Conservation (phyloP, 2,113 vertebrate genomes). For the Sander lucioperca region DNA sequence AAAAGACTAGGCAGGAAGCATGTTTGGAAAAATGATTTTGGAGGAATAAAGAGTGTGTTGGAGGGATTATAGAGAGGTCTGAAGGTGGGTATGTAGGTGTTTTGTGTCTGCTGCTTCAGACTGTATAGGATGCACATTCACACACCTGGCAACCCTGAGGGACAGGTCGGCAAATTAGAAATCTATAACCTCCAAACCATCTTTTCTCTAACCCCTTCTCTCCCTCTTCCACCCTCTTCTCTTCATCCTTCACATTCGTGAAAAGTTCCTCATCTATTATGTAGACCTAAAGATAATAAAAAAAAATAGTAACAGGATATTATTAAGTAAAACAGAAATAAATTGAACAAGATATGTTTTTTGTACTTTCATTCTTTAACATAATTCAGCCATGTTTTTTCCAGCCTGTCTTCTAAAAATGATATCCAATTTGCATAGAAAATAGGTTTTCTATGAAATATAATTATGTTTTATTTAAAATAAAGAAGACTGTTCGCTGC, state of each 20-base stretch:
- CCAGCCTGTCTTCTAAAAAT: not conserved
- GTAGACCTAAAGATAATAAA: not conserved
- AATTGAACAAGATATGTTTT: not conserved
- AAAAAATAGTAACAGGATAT: not conserved
- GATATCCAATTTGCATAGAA: not conserved
- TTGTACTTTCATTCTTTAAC: not conserved
- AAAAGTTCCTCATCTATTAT: not conserved
- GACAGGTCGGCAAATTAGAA: constrained; percentile 53
- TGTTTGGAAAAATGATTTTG: not conserved
- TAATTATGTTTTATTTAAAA: not conserved
- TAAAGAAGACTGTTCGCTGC: not conserved
- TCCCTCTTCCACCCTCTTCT: not conserved
- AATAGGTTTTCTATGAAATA: not conserved
- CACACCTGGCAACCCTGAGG: constrained; percentile 62
- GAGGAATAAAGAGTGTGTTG: constrained; percentile 1
- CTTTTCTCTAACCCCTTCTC: constrained; percentile 17
- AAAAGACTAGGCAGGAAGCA: no score
- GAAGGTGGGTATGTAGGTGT: constrained; percentile 37
- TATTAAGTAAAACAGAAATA: not conserved
- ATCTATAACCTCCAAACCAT: constrained; percentile 36
- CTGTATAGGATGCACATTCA: constrained; percentile 23
- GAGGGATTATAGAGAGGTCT: constrained; percentile 18
- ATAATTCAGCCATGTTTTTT: not conserved
- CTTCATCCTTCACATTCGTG: not conserved
- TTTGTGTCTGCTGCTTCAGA: constrained; percentile 53